Evolutionary conservation across 2,888 invertebrate genomes (phyloP), one percentile per base, ranked within the genome.

Genomic region (Rhagophthalmus giganteus): DNA sequence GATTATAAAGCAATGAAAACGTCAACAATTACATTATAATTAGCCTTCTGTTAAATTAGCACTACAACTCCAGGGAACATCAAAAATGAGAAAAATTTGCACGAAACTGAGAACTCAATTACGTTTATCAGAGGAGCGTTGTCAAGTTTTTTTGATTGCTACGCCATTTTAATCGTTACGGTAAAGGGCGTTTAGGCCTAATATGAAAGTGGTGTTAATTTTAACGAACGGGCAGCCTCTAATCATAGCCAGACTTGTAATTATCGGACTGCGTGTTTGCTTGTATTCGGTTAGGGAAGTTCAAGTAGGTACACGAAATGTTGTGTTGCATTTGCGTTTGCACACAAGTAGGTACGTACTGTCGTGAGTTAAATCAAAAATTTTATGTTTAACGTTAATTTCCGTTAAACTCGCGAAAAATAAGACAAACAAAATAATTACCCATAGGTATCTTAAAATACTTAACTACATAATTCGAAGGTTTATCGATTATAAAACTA

Each of bases 31-130:
- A 65, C 64, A 61, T 59, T 61, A 59, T 62, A 64, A 64, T 63
- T 61, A 65, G 59, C 60, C 57, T 61, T 48, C 63, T 49, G 62
- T 62, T 57, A 65, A 63, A 63, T 64, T 59, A 60, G 61, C 30
- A 50, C 55, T 62, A 61, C 62, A 63, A 58, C 54, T 57, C 59
- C 50, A 58, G 60, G 55, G 60, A 62, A 66, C 61, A 61, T 60
- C 57, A 51, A 54, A 56, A 55, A 62, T 55, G 60, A 58, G 51
- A 61, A 67, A 63, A 67, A 65, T 62, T 55, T 53, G 64, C 66
- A 65, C 61, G 64, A 65, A 70, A 68, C 64, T 69, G 67, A 70
- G 65, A 70, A 70, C 70, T 71, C 71, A 70, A 72, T 72, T 70
- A 71, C 61, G 65, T 62, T 61, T 59, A 63, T 67, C 66, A 63